These are phyloP conservation scores for Ceratosolen fusciceps DNA, from an alignment of 1,140 invertebrate genomes.

Conservation along the genomic window DNA sequence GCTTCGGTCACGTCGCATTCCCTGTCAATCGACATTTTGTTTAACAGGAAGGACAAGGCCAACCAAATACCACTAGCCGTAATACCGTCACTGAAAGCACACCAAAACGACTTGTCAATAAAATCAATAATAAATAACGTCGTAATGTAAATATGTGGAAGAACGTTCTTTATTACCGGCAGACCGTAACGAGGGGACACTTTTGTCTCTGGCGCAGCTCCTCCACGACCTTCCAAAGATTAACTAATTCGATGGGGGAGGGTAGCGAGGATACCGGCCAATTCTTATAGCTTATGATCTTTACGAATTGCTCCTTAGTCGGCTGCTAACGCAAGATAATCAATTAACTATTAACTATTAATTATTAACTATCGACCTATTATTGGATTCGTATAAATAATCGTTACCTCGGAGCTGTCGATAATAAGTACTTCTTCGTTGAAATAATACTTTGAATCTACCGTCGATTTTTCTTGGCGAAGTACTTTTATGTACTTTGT, in stretches of 20 bases:
- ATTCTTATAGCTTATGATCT: slow-evolving; percentile 44
- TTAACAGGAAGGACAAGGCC: slow-evolving; percentile 23
- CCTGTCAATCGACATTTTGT: slow-evolving; percentile 37
- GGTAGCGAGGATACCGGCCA: slow-evolving; percentile 13
- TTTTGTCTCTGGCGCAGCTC: slow-evolving; percentile 12
- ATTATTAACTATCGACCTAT: too few species aligned
- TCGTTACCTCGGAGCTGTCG: slow-evolving; percentile 43
- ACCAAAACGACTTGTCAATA: too few species aligned
- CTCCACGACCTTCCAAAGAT: slow-evolving; percentile 33
- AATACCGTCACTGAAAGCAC: slow-evolving; percentile 40
- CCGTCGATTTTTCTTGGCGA: not conserved
- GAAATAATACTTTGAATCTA: slow-evolving; percentile 21
- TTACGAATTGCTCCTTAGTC: slow-evolving; percentile 26
- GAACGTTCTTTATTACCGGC: slow-evolving; percentile 29
- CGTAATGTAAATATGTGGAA: too few species aligned
- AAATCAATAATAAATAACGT: too few species aligned
- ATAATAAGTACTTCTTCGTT: slow-evolving; percentile 41
- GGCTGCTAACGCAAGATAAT: slow-evolving; percentile 1
- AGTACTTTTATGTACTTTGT: slow-evolving; percentile 37
- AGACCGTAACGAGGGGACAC: slow-evolving; percentile 23
- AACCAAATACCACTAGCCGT: slow-evolving; percentile 46
- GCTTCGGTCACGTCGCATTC: slow-evolving; percentile 39
- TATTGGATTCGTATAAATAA: not conserved
- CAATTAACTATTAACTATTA: not conserved
- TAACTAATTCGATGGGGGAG: slow-evolving; percentile 18